phyloP scores from a whole-genome alignment of 1,140 invertebrate genomes.

The Musca vetustissima region DNA sequence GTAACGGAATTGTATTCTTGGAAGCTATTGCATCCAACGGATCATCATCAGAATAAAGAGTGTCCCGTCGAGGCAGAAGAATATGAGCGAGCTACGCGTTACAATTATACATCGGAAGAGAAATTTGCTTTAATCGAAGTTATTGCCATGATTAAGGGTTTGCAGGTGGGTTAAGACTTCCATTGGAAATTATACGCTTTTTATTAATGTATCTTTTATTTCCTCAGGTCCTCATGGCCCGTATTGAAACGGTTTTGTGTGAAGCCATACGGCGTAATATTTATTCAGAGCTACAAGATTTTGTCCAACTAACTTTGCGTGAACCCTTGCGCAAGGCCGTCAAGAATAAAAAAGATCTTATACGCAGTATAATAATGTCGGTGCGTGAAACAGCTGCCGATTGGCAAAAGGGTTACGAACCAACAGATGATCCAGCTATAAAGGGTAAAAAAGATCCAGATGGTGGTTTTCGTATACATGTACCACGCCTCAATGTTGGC shows the following conservation, averaged over 20 bases:
- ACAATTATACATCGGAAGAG: conserved; percentile 97
- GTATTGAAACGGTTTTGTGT: conserved; percentile 97
- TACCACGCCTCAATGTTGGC: conserved; percentile 89
- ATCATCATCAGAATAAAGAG: conserved; percentile 93
- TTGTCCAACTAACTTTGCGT: conserved; percentile 87
- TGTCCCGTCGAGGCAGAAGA: conserved; percentile 98
- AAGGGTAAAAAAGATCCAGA: conserved; percentile 95
- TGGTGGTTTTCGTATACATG: conserved; percentile 88
- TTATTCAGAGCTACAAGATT: conserved; percentile 96
- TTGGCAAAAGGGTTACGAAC: conserved; percentile 91
- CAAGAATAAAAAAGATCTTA: conserved; percentile 97
- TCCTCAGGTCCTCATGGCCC: conserved; percentile 79
- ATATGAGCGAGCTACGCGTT: conserved; percentile 96
- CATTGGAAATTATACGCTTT: background rate
- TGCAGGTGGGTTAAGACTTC: conserved; percentile 64
- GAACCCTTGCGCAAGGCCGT: conserved; percentile 95
- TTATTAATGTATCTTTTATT: background rate
- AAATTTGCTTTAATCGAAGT: conserved; percentile 98
- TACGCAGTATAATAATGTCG: conserved; percentile 90
- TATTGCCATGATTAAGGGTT: conserved; percentile 98
- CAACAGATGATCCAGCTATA: conserved; percentile 88
- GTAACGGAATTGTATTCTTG: conserved; percentile 98
- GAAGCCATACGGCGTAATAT: conserved; percentile 94
- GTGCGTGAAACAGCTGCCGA: conserved; percentile 96
- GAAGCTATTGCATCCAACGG: conserved; percentile 97